Conservation (phyloP, 2,113 vertebrate species). For the Atrichornis clamosus region DNA sequence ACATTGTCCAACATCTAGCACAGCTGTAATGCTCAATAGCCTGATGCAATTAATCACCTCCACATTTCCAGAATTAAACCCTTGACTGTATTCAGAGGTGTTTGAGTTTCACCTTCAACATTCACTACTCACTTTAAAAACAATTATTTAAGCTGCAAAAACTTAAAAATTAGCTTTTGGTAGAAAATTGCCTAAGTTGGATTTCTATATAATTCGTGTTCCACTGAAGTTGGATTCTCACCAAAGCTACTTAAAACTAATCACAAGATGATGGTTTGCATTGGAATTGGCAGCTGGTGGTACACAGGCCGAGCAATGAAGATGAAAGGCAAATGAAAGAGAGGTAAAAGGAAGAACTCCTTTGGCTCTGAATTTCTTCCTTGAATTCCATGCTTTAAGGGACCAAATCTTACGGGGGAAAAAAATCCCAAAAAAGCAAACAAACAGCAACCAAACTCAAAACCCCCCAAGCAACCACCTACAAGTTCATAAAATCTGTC, state of each 20-base stretch:
- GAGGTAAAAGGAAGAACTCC: background rate
- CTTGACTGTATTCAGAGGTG: background rate
- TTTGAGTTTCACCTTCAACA: background rate
- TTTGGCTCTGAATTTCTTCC: background rate
- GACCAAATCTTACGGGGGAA: accelerated
- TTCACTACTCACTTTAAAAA: background rate
- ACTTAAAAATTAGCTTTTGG: background rate
- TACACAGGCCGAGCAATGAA: background rate
- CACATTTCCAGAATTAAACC: background rate
- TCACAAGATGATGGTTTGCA: background rate
- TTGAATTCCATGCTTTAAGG: background rate
- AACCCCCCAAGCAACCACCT: background rate
- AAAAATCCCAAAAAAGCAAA: background rate
- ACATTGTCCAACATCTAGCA: background rate
- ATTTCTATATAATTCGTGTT: background rate
- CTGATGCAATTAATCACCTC: background rate
- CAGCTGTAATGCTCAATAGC: background rate
- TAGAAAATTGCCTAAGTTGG: background rate
- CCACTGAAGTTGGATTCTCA: background rate
- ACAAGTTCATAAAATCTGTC: background rate
- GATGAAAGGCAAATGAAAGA: background rate
- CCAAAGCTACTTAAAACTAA: background rate
- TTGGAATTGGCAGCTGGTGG: background rate
- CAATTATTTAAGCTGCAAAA: background rate
- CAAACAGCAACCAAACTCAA: background rate